Evolutionary conservation across 1,140 invertebrate genomes (phyloP), one percentile per base, ranked within the genome.

Genomic region (Drosophila punjabiensis): DNA sequence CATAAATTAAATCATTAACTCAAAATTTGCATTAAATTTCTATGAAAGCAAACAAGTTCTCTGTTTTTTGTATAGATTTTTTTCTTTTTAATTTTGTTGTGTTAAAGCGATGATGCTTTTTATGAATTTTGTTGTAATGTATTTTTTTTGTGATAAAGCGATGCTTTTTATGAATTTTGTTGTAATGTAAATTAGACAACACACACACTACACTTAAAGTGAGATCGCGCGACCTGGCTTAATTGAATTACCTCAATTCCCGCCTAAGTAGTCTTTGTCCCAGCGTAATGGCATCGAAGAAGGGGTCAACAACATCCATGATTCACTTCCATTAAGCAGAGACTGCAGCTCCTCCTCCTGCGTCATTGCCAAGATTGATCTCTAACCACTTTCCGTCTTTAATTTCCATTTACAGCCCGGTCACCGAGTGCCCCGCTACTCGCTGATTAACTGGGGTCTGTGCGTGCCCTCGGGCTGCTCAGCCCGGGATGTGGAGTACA

Each of bases 351-450:
- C 4, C 58, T 28, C 16, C 35, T 13, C 9, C 56, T 66, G 63
- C 64, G 30, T 45, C 63, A 59, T 9, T 13, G 3, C 43, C 10
- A 6, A 47, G 45, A 14, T 4, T 47, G 3, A 20, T 37, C 41
- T 24, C 24, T 64, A 47, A 47, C 41, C 30, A n/a, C 3, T 3
- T n/a, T 7, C 1, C 1, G n/a, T 50, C 32, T 24, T 45, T 2
- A 24, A 39, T 32, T 30, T 6, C 33, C n/a, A 13, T 70, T 79
- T 50, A 5, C 62, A 96, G 95, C 95, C 95, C 28, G 95, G 95
- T 11, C 95, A 96, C 81, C 92, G 95, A 64, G 94, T 96, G 11
- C 95, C 95, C 3, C 93, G 95, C 53, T 96, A 95, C 61, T 95
- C 94, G 13, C 94, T 94, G 0, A 93, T 95, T 20, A 95, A 95